Percentiles rank a stretch among this genome's conserved stretches.
Conservation (phyloP, 2,113 vertebrate genomes). For the Tragelaphus imberbis region DNA sequence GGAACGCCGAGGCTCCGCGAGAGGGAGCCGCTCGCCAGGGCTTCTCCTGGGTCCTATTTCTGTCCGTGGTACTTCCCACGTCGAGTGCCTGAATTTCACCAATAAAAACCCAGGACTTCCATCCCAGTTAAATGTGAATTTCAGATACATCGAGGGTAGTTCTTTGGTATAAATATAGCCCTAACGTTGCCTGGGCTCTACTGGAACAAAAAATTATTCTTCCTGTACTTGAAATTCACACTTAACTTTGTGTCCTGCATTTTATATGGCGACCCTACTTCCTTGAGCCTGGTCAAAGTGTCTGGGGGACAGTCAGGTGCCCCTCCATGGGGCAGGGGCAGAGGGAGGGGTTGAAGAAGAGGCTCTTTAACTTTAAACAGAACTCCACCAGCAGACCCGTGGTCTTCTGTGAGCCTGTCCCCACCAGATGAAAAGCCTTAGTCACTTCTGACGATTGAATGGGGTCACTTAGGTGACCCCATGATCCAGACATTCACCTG, state of each 20-base stretch:
- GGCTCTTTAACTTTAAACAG: too few species aligned
- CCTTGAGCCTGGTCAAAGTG: not conserved
- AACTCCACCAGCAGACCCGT: not conserved
- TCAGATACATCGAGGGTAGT: fast-evolving
- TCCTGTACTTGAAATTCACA: fast-evolving
- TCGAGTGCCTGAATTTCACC: not conserved
- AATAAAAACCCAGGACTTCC: not conserved
- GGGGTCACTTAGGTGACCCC: not conserved
- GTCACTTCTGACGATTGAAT: not conserved
- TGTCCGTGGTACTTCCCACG: not conserved
- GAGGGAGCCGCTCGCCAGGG: not conserved
- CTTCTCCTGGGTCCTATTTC: not conserved
- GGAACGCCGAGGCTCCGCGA: not conserved
- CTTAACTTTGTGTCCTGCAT: not conserved
- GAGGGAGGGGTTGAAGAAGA: not conserved
- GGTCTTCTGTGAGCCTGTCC: not conserved
- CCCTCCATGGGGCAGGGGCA: not conserved
- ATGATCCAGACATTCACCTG: not conserved
- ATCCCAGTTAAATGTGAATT: not conserved
- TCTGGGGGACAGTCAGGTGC: not conserved
- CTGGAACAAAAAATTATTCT: not conserved
- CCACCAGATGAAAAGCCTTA: not conserved
- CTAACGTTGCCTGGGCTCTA: not conserved
- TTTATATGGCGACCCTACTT: not conserved
- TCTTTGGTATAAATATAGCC: not conserved